phyloP scores from a whole-genome alignment of 2,797 vertebrate genomes.

The Schizothorax lantsangensis region DNA sequence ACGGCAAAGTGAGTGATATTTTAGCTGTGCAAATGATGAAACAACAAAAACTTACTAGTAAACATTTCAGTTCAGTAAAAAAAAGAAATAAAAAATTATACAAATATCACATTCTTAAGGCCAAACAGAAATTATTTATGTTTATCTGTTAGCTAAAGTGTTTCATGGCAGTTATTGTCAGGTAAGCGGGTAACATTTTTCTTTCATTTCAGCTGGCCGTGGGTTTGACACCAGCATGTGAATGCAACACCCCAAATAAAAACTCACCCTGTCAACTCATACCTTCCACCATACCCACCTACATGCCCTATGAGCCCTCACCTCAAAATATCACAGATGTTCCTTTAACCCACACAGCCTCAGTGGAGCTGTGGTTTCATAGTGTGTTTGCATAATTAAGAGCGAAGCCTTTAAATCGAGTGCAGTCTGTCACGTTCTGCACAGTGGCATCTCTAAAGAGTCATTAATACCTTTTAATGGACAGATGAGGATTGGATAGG shows the following conservation, averaged over 20 bases:
- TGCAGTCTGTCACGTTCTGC: not conserved
- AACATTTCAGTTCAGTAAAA: not conserved
- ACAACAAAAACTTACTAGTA: not conserved
- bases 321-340: conserved; percentile 10
- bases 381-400: conserved; percentile 13
- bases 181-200: not conserved
- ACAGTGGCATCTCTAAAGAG: not conserved
- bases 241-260: conserved; percentile 13
- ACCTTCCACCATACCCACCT: conserved; percentile 3
- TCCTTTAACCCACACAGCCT: not conserved
- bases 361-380: not conserved
- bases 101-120: not conserved
- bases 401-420: not conserved
- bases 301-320: not conserved
- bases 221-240: not conserved
- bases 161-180: not conserved
- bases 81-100: not conserved
- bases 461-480: conserved; percentile 40
- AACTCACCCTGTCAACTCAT: not conserved
- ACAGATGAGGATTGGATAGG: conserved; percentile 18
- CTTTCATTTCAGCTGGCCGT: too few species aligned
- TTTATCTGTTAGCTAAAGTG: not conserved
- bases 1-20: not conserved
- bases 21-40: not conserved
- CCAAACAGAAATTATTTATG: not conserved